A percentile compares a stretch with the other conserved stretches of the same genome.
phyloP scores from a whole-genome alignment of 2,888 invertebrate genomes.

The Cosmia trapezina region DNA sequence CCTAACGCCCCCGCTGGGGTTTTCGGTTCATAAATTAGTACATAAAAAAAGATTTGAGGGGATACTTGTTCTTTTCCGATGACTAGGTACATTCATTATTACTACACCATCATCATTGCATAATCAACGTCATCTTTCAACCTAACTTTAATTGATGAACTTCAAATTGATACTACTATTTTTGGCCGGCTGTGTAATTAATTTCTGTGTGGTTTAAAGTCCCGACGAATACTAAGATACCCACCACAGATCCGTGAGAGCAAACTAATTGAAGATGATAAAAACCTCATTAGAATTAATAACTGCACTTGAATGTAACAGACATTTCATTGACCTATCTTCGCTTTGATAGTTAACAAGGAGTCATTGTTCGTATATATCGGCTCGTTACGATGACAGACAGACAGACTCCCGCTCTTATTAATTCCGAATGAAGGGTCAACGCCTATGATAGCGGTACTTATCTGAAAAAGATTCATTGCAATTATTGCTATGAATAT shows the following conservation, averaged over 20 bases:
- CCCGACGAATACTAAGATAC: not conserved
- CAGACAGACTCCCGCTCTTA: conserved; percentile 20
- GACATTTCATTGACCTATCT: conserved; percentile 56
- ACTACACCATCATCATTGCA: not conserved
- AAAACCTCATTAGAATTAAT: conserved; percentile 49
- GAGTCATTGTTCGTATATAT: conserved; percentile 49
- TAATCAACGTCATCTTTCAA: not conserved
- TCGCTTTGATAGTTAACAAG: conserved; percentile 38
- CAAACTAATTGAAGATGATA: conserved; percentile 47
- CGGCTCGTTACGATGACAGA: conserved; percentile 36
- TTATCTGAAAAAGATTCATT: not conserved
- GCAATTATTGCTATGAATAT: not conserved
- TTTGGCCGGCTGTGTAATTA: not conserved
- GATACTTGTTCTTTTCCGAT: not conserved
- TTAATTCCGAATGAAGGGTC: conserved; percentile 14
- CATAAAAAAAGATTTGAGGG: too few relatives aligned
- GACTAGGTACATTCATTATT: not conserved
- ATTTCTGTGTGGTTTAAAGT: not conserved
- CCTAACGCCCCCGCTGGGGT: too few relatives aligned
- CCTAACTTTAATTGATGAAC: conserved; percentile 4
- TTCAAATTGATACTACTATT: conserved; percentile 2
- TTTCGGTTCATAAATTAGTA: too few relatives aligned
- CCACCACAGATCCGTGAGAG: conserved; percentile 16
- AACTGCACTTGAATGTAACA: conserved; percentile 51
- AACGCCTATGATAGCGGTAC: not conserved